These are phyloP conservation scores for Anomalospiza imberbis DNA, from an alignment of 2,797 vertebrate species.

Conservation along the genomic window DNA sequence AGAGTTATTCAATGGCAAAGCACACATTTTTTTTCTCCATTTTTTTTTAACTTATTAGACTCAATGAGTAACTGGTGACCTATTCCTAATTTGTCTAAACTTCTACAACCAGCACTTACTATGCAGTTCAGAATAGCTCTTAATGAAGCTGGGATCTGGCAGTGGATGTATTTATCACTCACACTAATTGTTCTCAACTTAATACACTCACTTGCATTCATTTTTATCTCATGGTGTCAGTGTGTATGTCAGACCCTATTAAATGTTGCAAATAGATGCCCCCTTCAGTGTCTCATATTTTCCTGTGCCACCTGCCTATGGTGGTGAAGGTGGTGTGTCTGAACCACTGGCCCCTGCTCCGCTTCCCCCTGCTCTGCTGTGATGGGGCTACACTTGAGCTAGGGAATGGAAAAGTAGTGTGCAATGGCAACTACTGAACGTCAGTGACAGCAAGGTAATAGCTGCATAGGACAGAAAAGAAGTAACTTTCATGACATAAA, in stretches of 20 bases:
- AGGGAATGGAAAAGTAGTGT: background rate
- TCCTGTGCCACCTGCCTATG: background rate
- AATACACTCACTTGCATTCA: background rate
- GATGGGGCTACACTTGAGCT: background rate
- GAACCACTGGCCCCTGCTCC: rapidly evolving
- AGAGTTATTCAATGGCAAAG: background rate
- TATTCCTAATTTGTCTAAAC: background rate
- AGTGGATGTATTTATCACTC: background rate
- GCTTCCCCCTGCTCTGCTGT: rapidly evolving
- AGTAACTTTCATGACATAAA: background rate
- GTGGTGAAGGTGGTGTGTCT: background rate
- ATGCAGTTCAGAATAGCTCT: background rate
- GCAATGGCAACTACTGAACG: background rate
- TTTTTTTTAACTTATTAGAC: background rate
- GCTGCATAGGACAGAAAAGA: background rate
- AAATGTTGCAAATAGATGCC: background rate
- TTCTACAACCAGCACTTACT: slow-evolving; percentile 25
- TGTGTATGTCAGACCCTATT: background rate
- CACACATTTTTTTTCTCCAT: background rate
- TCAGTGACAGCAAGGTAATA: background rate
- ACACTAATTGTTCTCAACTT: background rate
- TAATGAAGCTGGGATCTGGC: background rate
- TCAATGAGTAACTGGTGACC: background rate
- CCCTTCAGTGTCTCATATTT: background rate
- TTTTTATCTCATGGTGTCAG: background rate